Evolutionary conservation across 92 coral and sea anemone species (phyloP).

Genomic region (Paramuricea clavata): DNA sequence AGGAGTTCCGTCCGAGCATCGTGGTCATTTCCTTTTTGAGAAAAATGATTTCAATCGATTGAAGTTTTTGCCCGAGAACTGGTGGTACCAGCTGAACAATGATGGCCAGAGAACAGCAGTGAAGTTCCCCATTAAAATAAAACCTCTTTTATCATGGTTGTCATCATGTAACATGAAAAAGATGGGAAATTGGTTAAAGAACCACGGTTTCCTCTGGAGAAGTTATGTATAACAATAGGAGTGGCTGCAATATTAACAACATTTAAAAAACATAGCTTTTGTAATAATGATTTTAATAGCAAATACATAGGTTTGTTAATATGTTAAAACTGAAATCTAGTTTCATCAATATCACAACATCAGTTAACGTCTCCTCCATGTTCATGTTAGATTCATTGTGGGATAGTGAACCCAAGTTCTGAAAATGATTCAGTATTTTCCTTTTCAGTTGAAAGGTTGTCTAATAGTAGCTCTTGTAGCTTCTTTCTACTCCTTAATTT

Average conservation of each 20-base stretch:
- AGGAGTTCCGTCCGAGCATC: conserved; percentile 54
- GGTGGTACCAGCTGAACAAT: conserved; percentile 63
- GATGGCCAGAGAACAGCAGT: conserved; percentile 67
- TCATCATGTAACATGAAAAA: not conserved
- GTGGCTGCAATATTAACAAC: conserved; percentile 37
- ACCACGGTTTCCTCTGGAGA: conserved; percentile 53
- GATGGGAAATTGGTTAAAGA: conserved; percentile 37
- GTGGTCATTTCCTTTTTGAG: conserved; percentile 44
- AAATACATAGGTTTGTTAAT: not conserved
- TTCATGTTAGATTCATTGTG: not conserved
- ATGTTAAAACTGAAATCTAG: not conserved
- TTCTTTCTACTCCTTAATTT: conserved; percentile 47
- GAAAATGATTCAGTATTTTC: not conserved
- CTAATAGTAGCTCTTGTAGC: conserved; percentile 46
- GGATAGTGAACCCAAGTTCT: not conserved
- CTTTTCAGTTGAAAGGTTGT: not conserved
- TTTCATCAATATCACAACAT: not conserved
- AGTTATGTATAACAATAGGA: conserved; percentile 45
- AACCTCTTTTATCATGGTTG: conserved; percentile 62
- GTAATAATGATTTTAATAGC: not conserved
- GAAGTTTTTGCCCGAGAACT: conserved; percentile 43
- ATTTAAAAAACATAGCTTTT: not conserved
- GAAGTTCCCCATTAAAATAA: conserved; percentile 53
- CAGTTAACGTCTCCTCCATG: not conserved
- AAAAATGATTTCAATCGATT: conserved; percentile 44